Base-by-base conservation (phyloP, 2,113 vertebrate species). In the Carollia perspicillata region DNA sequence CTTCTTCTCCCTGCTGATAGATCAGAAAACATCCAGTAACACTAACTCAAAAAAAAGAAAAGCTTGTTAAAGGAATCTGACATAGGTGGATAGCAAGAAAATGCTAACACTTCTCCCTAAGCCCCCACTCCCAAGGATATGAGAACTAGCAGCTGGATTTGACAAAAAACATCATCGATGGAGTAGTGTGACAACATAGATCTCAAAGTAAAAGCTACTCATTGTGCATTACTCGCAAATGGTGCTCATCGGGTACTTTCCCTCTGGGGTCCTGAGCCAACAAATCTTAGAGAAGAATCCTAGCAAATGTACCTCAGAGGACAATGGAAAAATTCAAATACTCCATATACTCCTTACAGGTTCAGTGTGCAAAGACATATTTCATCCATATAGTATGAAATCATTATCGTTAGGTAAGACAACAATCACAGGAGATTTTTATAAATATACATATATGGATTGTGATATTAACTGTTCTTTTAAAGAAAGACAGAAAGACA, bases 401-500 rank as follows among this genome's bases (percentile, higher is more conserved):
- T n/a, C n/a, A 77, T 83, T 47, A 90, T 42, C 66, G 35, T 68
- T 66, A 91, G n/a, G 17, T 4, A 66, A 89, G 69, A 81, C 10
- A 93, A 86, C 58, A 42, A 89, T 51, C n/a, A 79, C 78, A 97
- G 8, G 2, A 92, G n/a, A 17, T n/a, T 47, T 92, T 90, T 47
- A 84, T 0, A 22, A 65, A n/a, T 26, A 33, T 14, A 65, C 5
- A 65, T 20, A 9, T 20, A 35, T 69, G 35, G 74, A 51, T 60
- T 84, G 53, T 93, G 95, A 95, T 92, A 71, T 84, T 79, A 93
- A 93, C 68, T 49, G 3, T 44, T 93, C 6, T 97, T 95, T 95
- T 93, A 97, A 97, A 95, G 66, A 58, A 90, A 72, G 30, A 93
- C 78, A 92, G 49, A 17, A 68, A 88, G 49, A 94, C 9, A n/a